Conservation (phyloP, 2,113 vertebrate species). For the Ptilonorhynchus violaceus region DNA sequence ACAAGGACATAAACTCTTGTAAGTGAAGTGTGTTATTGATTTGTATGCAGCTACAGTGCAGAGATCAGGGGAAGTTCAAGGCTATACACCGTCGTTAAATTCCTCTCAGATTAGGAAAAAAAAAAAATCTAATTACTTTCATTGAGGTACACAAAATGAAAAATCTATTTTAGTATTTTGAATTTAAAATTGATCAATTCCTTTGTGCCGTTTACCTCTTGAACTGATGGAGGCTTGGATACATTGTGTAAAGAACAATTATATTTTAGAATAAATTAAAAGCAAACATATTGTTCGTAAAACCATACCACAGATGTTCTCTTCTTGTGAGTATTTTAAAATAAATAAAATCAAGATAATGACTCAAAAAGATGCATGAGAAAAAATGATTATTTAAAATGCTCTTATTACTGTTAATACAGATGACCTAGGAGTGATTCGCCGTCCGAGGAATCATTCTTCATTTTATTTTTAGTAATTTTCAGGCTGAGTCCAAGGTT, state of each 20-base stretch:
- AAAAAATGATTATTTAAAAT: neutral
- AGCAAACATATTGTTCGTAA: neutral
- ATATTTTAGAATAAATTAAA: conserved; percentile 29
- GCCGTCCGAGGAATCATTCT: neutral
- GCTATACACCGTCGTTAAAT: conserved; percentile 15
- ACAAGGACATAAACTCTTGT: conserved; percentile 37
- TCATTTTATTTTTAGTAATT: conserved; percentile 8
- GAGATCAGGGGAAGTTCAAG: conserved; percentile 57
- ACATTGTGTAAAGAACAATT: neutral
- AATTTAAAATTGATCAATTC: conserved; percentile 36
- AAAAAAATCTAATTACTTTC: conserved; percentile 38
- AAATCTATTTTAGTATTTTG: conserved; percentile 41
- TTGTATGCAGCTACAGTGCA: conserved; percentile 43
- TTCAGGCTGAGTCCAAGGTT: neutral
- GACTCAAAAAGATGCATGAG: neutral
- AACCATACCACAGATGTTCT: neutral
- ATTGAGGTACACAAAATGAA: conserved; percentile 19
- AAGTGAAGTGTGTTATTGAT: conserved; percentile 44
- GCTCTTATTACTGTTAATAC: neutral
- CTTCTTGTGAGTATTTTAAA: neutral
- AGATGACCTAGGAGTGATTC: neutral
- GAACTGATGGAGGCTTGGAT: neutral
- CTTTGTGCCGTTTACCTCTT: neutral
- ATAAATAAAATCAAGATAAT: neutral
- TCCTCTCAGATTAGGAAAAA: conserved; percentile 18